A percentile compares a stretch with the other conserved stretches of the same genome.
Evolutionary conservation across 2,888 invertebrate genomes (phyloP).

Genomic region (Cephus pulcher): DNA sequence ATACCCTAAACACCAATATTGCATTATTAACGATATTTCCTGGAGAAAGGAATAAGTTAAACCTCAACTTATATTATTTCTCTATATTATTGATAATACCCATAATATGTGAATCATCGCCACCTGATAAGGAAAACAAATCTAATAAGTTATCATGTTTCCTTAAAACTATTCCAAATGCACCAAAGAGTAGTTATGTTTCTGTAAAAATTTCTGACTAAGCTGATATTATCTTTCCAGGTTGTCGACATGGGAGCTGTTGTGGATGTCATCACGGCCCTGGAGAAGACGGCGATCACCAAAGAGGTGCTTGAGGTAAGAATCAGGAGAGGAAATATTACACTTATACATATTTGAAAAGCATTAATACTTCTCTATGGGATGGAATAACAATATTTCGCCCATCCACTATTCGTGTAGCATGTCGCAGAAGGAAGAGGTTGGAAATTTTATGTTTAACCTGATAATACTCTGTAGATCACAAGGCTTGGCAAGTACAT

Average conservation of each 20-base stretch:
- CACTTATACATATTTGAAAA: neutral
- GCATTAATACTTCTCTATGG: neutral
- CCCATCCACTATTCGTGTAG: neutral
- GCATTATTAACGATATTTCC: neutral
- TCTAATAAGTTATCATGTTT: too few species aligned
- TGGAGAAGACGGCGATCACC: constrained; percentile 92
- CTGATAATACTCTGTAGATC: constrained; percentile 72
- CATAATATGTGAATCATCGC: neutral
- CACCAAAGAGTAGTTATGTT: neutral
- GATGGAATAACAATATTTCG: neutral
- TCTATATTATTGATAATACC: neutral
- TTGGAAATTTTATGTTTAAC: neutral
- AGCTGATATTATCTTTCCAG: constrained; percentile 68
- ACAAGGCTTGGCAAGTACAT: constrained; percentile 94
- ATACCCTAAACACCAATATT: neutral
- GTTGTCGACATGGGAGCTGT: constrained; percentile 95
- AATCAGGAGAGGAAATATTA: neutral
- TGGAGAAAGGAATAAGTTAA: neutral
- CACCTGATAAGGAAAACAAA: neutral
- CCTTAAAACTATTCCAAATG: neutral
- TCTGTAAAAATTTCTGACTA: neutral
- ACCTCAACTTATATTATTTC: neutral
- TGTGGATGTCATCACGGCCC: constrained; percentile 90
- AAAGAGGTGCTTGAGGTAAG: constrained; percentile 90
- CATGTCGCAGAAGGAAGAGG: neutral